A percentile compares a stretch with the other conserved stretches of the same genome.
phyloP scores from a whole-genome alignment of 2,797 vertebrate genomes.

The Chelmon rostratus region DNA sequence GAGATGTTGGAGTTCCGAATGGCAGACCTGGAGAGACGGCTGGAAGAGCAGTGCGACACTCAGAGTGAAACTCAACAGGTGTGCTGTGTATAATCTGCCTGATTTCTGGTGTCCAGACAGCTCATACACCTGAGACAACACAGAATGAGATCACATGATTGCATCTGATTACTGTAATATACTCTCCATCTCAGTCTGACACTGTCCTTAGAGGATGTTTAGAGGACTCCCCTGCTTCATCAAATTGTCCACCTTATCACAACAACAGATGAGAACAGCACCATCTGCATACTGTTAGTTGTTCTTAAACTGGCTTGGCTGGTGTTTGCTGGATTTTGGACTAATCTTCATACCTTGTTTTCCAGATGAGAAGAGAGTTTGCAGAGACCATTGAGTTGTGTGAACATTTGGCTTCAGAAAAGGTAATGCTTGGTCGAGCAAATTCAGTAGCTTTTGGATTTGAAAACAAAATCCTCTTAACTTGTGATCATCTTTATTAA shows the following conservation, averaged over 20 bases:
- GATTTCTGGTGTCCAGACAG: background rate
- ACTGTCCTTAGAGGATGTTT: background rate
- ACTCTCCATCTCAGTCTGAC: background rate
- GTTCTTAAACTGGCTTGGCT: background rate
- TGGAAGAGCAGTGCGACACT: slow-evolving; percentile 46
- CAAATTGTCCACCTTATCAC: background rate
- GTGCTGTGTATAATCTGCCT: background rate
- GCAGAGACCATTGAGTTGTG: slow-evolving; percentile 89
- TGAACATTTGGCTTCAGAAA: slow-evolving; percentile 87
- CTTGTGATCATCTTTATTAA: no score
- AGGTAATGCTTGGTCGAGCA: slow-evolving; percentile 76
- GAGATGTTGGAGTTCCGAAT: slow-evolving; percentile 55
- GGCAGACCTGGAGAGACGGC: slow-evolving; percentile 61
- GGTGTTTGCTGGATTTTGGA: background rate
- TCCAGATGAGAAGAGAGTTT: slow-evolving; percentile 83
- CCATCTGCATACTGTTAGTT: background rate
- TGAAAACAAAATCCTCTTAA: background rate
- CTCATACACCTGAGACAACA: background rate
- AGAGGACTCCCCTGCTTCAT: background rate
- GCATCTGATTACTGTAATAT: background rate
- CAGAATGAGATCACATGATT: background rate
- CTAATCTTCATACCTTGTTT: slow-evolving; percentile 13
- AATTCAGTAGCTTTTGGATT: background rate
- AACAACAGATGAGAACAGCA: background rate
- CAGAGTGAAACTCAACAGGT: slow-evolving; percentile 47